Evolutionary conservation across 2,113 vertebrate genomes (phyloP).

Genomic region (Onychorhynchus coronatus): DNA sequence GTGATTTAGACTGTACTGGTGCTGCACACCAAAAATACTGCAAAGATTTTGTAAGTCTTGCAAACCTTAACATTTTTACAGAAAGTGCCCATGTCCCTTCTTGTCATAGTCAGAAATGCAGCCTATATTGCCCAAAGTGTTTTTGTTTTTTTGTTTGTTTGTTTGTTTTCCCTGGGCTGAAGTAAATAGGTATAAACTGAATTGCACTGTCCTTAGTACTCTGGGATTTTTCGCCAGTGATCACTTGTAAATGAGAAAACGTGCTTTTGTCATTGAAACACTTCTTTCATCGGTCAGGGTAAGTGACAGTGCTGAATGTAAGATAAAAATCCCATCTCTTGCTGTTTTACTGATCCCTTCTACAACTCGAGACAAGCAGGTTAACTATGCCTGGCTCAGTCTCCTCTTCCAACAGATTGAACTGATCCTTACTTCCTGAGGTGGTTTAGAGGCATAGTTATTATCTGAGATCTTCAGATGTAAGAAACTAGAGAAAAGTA

Average conservation of each 20-base stretch:
- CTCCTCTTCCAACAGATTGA: background rate
- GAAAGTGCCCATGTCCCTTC: background rate
- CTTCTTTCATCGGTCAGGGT: background rate
- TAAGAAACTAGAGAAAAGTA: background rate
- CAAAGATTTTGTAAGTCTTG: slow-evolving; percentile 57
- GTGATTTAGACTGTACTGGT: slow-evolving; percentile 25
- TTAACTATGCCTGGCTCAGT: background rate
- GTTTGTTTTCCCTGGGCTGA: background rate
- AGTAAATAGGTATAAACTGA: background rate
- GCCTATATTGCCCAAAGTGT: background rate
- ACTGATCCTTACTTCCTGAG: background rate
- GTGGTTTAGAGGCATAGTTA: background rate
- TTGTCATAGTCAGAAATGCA: background rate
- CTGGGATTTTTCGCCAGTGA: background rate
- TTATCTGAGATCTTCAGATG: background rate
- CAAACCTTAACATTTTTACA: slow-evolving; percentile 50
- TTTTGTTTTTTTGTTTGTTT: background rate
- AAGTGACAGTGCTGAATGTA: background rate
- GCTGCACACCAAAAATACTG: slow-evolving; percentile 46
- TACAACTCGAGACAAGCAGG: background rate
- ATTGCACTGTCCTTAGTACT: background rate
- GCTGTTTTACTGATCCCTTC: background rate
- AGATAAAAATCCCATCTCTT: background rate
- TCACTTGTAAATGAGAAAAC: background rate
- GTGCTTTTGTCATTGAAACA: background rate